Evolutionary conservation across 2,888 invertebrate genomes (phyloP), one percentile per base, ranked within the genome.

Genomic region (Xanthorhoe spadicearia): DNA sequence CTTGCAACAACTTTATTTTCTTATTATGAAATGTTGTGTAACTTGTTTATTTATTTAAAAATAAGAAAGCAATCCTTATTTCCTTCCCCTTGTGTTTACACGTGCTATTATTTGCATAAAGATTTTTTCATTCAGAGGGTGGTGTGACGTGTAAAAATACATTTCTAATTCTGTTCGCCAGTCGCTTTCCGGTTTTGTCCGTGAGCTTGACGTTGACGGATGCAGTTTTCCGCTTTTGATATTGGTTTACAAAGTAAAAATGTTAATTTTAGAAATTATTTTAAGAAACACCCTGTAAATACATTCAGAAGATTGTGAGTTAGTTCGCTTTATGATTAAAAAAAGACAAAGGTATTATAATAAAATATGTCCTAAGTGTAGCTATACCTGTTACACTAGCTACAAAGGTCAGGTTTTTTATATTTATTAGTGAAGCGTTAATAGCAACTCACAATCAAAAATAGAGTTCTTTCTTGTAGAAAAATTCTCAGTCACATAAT

Each of bases 91-190:
- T 84, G 87, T 89, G 85, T 90, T 88, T 89, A 92, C 92, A 92
- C 87, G 89, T 90, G 89, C 86, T 87, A 82, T 89, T 92, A 92
- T 92, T 92, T 92, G 93, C 92, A 92, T 92, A 90, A 89, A 88
- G 85, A 80, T 85, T 89, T 89, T 90, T 89, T 89, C 85, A 79
- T 79, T 75, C 76, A 62, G 57, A 64, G 80, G 85, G 88, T 83
- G 83, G 77, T 77, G 80, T 84, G 85, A 85, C 81, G 85, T 84
- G 83, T 90, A 90, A 90, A 92, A 92, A 92, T 92, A 91, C 86
- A 87, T 89, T 91, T 93, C 93, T 92, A 92, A 92, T 91, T 92
- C 87, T 83, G 90, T 91, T 81, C 84, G 78, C 82, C 80, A 74
- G 74, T 74, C 81, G 85, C 85, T 88, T 90, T 90, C 91, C 92